Evolutionary conservation across 2,888 invertebrate species (phyloP), one percentile per base, ranked within the genome.

Genomic region (Lithophane leautieri): DNA sequence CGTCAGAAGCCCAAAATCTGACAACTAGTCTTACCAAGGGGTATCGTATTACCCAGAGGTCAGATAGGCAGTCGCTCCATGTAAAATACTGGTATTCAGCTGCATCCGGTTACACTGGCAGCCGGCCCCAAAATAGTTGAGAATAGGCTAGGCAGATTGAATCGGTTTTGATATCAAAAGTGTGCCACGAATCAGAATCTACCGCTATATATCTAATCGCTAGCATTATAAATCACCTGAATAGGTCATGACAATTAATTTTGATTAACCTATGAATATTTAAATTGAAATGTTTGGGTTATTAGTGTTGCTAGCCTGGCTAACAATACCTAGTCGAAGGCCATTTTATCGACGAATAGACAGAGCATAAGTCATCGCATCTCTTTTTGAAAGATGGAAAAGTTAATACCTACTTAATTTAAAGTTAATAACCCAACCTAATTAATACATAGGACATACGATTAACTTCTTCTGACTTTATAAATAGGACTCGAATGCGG

Each of bases 201-300:
- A 79, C 69, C 56, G 69, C 79, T 62, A 83, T 73, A 66, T 62
- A 79, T 83, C 58, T 67, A 34, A 63, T 42, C 42, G 44, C 58
- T 28, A 65, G 14, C 58, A 25, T 52, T 61, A 73, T 66, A 63
- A 70, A 81, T 83, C 44, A 71, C 50, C 50, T 52, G 69, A 42
- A 69, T 65, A 54, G 47, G 66, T 56, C n/a, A 70, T 12, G 47
- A 54, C 7, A 34, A 83, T 84, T 76, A 34, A 76, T 70, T 67
- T 69, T 76, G 44, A 81, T 72, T 68, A 67, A 73, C 40, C 42
- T 40, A 73, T 73, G 76, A 84, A 84, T 82, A 84, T 84, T 76
- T 75, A 69, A 81, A 70, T 82, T 68, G 69, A 70, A 81, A 76
- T 67, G 56, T 58, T 61, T 67, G 14, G 12, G 19, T 73, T 50